Percentiles rank a stretch among this genome's conserved stretches.
Evolutionary conservation across 2,797 vertebrate genomes (phyloP).

Genomic region (Poliocrania exsul): DNA sequence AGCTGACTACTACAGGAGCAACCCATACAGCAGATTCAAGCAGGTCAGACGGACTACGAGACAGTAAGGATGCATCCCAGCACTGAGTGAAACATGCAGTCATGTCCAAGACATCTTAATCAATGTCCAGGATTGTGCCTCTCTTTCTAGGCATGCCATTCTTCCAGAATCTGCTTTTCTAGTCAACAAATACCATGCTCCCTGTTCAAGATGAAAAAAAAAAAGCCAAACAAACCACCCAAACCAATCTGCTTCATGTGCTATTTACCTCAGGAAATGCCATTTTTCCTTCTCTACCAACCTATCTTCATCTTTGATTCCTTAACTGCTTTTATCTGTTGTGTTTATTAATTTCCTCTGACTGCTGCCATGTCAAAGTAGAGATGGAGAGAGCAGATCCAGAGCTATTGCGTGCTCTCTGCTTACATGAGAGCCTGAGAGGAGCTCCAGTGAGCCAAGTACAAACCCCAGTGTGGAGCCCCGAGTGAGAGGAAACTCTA

Average conservation of each 20-base stretch:
- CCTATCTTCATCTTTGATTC: not conserved
- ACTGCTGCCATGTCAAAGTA: not conserved
- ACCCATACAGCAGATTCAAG: not conserved
- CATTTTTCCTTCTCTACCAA: not conserved
- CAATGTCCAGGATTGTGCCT: not conserved
- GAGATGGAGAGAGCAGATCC: not conserved
- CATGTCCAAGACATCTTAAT: not conserved
- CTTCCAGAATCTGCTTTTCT: not conserved
- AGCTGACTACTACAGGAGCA: not conserved
- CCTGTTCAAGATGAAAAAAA: not conserved
- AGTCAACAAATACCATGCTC: not conserved
- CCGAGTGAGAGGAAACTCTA: not conserved
- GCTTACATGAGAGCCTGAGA: not conserved
- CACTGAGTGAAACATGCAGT: not conserved
- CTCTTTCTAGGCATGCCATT: not conserved
- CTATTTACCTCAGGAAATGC: not conserved
- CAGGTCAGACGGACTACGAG: not conserved
- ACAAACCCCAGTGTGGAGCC: not conserved
- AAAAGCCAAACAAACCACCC: not conserved
- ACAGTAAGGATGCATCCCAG: not conserved
- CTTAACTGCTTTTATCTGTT: not conserved
- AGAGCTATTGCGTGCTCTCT: accelerated
- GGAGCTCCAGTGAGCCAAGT: not conserved
- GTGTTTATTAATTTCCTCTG: not conserved
- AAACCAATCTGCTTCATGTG: not conserved